These are phyloP conservation scores for Alcedo atthis DNA, from an alignment of 2,797 vertebrate species.

Conservation along the genomic window DNA sequence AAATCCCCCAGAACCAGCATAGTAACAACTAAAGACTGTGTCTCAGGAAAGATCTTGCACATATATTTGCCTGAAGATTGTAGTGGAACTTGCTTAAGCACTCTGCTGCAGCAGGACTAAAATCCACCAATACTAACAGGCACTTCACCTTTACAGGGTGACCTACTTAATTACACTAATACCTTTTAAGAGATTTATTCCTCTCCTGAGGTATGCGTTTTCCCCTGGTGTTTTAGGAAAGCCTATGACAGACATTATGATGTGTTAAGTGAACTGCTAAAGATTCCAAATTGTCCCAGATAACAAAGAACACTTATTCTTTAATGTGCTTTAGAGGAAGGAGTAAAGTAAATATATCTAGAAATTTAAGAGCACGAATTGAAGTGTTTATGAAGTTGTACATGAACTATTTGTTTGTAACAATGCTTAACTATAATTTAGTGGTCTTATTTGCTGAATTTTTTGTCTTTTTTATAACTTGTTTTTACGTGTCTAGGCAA, in stretches of 20 bases:
- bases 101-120: background rate
- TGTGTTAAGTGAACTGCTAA: slow-evolving; percentile 50
- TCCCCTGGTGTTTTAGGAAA: slow-evolving; percentile 47
- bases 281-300: slow-evolving; percentile 28
- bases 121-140: background rate
- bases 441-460: background rate
- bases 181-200: slow-evolving; percentile 47
- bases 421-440: background rate
- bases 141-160: slow-evolving; percentile 24
- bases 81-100: background rate
- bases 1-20: background rate
- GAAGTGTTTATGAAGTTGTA: slow-evolving; percentile 55
- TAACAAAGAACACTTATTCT: slow-evolving; percentile 60
- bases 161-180: slow-evolving; percentile 18
- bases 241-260: slow-evolving; percentile 35
- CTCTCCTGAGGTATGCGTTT: slow-evolving; percentile 41
- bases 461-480: background rate
- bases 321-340: slow-evolving; percentile 26
- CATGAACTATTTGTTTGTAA: slow-evolving; percentile 18
- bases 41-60: background rate
- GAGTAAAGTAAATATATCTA: slow-evolving; percentile 56
- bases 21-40: background rate
- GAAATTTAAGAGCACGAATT: slow-evolving; percentile 25
- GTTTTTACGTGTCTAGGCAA: background rate
- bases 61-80: background rate